Conservation (phyloP, 2,888 invertebrate genomes). For the Parnassius apollo region DNA sequence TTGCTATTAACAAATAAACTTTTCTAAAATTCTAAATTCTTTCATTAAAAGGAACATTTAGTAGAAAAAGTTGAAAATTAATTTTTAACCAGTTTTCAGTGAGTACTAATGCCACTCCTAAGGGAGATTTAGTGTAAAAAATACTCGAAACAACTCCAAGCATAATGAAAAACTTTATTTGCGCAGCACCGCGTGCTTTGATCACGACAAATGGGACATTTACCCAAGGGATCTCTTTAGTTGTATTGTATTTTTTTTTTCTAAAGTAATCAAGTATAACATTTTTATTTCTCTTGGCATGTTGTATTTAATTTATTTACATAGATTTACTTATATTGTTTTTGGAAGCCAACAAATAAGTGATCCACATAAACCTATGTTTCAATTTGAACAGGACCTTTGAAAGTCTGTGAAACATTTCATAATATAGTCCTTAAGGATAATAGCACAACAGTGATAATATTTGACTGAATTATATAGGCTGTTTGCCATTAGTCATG, state of each 20-base stretch:
- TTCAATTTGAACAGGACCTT: too few species aligned
- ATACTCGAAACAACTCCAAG: slow-evolving; percentile 32
- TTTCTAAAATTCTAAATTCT: too few species aligned
- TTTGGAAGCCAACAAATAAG: too few species aligned
- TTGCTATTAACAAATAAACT: not conserved
- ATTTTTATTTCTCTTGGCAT: slow-evolving; percentile 14
- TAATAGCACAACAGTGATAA: too few species aligned
- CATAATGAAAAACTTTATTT: slow-evolving; percentile 36
- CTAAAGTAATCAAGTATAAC: slow-evolving; percentile 18
- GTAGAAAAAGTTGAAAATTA: slow-evolving; percentile 27
- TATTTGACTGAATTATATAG: too few species aligned
- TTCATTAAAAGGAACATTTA: not conserved
- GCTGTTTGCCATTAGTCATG: too few species aligned
- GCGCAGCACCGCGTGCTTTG: slow-evolving; percentile 28
- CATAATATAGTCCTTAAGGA: too few species aligned
- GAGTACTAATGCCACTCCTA: slow-evolving; percentile 33
- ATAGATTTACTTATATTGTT: too few species aligned
- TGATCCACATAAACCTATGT: too few species aligned
- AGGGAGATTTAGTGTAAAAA: slow-evolving; percentile 32
- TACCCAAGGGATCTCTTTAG: slow-evolving; percentile 23
- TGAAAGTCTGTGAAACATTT: too few species aligned
- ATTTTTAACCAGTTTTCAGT: slow-evolving; percentile 34
- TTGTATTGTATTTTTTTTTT: slow-evolving; percentile 23
- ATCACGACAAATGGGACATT: slow-evolving; percentile 32
- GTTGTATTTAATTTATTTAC: not conserved